phyloP scores from a whole-genome alignment of 2,797 vertebrate genomes.

The Epinephelus awoara region DNA sequence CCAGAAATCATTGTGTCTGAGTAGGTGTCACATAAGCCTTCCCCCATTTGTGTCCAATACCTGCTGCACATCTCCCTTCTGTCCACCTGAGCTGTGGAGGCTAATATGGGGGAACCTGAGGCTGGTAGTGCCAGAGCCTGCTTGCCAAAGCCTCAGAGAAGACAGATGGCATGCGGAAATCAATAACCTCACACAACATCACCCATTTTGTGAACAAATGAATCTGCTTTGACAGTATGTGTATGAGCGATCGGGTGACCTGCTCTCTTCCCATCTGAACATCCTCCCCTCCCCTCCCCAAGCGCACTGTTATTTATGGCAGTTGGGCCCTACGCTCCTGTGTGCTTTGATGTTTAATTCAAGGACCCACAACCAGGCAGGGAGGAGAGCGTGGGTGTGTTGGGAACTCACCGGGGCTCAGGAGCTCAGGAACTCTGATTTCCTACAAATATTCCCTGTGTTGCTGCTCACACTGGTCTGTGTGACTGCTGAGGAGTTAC shows the following conservation, averaged over 20 bases:
- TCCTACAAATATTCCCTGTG: constrained; percentile 79
- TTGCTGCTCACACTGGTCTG: constrained; percentile 57
- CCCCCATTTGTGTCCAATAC: constrained; percentile 52
- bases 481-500: constrained; percentile 50
- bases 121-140: constrained; percentile 77
- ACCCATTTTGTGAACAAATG: constrained; percentile 86
- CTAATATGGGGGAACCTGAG: constrained; percentile 61
- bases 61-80: constrained; percentile 59
- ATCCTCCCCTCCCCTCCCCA: constrained; percentile 79
- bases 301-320: constrained; percentile 83
- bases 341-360: constrained; percentile 88
- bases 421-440: constrained; percentile 81
- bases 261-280: constrained; percentile 84
- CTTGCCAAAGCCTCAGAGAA: constrained; percentile 77
- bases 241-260: constrained; percentile 84
- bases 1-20: constrained; percentile 46
- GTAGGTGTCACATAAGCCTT: constrained; percentile 50
- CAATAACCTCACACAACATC: constrained; percentile 84
- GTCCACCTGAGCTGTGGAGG: constrained; percentile 69
- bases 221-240: constrained; percentile 85
- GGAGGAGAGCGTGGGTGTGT: constrained; percentile 83
- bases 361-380: constrained; percentile 82
- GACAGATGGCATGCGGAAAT: constrained; percentile 85
- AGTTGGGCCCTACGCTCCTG: constrained; percentile 80
- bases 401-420: constrained; percentile 78